Evolutionary conservation across 2,113 vertebrate genomes (phyloP).

Genomic region (Phrynosoma platyrhinos): DNA sequence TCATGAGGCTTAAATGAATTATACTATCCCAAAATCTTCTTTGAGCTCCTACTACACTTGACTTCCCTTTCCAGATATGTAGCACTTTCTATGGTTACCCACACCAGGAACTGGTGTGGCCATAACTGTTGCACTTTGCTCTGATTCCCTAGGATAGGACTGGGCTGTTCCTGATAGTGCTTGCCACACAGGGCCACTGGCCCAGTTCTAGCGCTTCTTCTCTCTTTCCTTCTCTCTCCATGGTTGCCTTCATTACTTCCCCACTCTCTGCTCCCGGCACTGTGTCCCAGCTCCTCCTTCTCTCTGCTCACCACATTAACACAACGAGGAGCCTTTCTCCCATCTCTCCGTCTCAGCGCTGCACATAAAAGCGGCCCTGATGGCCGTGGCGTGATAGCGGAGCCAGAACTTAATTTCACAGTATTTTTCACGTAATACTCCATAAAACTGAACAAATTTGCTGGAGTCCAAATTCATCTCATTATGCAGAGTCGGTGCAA

Average conservation of each 20-base stretch:
- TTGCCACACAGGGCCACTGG: not conserved
- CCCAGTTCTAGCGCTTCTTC: conserved; percentile 17
- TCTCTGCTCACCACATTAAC: conserved; percentile 27
- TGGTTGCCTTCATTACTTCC: conserved; percentile 12
- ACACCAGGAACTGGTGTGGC: not conserved
- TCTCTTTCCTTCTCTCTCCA: conserved; percentile 19
- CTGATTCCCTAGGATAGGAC: not conserved
- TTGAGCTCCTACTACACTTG: not conserved
- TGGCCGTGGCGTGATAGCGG: conserved; percentile 55
- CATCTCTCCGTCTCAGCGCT: conserved; percentile 36
- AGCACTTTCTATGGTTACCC: not conserved
- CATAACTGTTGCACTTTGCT: not conserved
- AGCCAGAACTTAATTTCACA: conserved; percentile 68
- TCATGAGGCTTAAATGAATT: no score
- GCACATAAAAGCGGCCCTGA: conserved; percentile 56
- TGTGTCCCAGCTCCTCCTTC: conserved; percentile 48
- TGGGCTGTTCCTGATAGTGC: not conserved
- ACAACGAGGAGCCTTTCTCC: conserved; percentile 47
- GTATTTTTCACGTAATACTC: conserved; percentile 55
- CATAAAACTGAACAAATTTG: conserved; percentile 65
- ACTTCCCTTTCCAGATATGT: not conserved
- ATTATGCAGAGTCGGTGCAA: conserved; percentile 57
- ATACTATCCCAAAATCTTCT: not conserved
- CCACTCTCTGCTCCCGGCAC: conserved; percentile 18
- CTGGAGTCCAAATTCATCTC: conserved; percentile 64